phyloP scores from a whole-genome alignment of 2,113 vertebrate species.

The Synchiropus splendidus region DNA sequence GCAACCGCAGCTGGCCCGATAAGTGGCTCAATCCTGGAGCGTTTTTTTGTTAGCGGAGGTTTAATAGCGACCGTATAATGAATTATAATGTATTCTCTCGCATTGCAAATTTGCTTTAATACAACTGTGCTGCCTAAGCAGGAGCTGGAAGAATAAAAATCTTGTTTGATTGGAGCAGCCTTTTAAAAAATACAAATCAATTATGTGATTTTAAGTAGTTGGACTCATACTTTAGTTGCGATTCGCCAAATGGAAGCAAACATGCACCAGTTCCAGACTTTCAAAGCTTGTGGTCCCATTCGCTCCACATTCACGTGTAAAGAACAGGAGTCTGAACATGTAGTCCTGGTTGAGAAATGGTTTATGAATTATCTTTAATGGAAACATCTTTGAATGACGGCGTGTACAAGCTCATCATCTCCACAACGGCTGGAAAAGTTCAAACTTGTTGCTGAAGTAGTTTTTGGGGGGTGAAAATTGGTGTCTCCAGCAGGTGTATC shows the following conservation, averaged over 20 bases:
- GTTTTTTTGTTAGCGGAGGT: conserved; percentile 64
- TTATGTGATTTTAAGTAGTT: conserved; percentile 60
- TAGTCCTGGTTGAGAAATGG: conserved; percentile 47
- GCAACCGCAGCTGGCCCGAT: conserved; percentile 66
- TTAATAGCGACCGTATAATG: conserved; percentile 73
- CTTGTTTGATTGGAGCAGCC: conserved; percentile 48
- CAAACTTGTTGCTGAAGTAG: conserved; percentile 69
- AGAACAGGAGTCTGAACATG: conserved; percentile 21
- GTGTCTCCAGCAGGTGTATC: conserved; percentile 58
- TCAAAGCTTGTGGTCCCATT: no score
- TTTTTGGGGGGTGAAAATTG: conserved; percentile 66
- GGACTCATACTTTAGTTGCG: conserved; percentile 20
- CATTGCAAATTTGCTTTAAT: conserved; percentile 68
- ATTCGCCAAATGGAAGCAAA: conserved; percentile 41
- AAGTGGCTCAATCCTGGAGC: conserved; percentile 72
- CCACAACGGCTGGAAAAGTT: conserved; percentile 45
- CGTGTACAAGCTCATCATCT: conserved; percentile 54
- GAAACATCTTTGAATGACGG: conserved; percentile 62
- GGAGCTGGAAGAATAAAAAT: no score
- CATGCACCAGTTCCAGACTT: no score
- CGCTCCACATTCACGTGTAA: no score
- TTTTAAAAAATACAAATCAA: conserved; percentile 68
- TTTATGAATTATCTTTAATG: conserved; percentile 59
- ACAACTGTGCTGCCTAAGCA: conserved; percentile 45
- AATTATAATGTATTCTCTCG: conserved; percentile 74